Evolutionary conservation across 2,113 vertebrate genomes (phyloP).

Genomic region (Picathartes gymnocephalus): DNA sequence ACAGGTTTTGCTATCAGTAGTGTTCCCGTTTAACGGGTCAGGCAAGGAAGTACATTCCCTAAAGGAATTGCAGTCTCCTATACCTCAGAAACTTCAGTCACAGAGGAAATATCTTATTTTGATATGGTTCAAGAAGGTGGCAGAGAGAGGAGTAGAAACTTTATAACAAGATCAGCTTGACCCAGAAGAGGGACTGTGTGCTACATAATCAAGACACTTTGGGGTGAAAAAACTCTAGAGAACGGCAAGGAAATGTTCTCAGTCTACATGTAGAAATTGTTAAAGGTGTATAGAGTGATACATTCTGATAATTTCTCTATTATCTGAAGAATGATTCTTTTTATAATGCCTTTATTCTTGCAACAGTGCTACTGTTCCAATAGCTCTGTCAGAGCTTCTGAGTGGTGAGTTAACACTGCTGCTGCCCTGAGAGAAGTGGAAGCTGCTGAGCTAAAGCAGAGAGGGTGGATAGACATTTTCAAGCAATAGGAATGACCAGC

Average conservation of each 20-base stretch:
- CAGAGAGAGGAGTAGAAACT: background rate
- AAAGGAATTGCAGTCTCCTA: background rate
- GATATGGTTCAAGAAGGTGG: background rate
- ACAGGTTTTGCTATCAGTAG: background rate
- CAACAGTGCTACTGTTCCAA: background rate
- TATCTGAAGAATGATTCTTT: background rate
- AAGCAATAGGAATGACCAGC: background rate
- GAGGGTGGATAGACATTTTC: background rate
- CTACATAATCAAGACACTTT: background rate
- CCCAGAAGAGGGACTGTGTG: background rate
- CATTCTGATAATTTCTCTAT: background rate
- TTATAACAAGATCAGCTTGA: background rate
- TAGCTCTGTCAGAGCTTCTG: background rate
- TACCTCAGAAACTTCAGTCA: background rate
- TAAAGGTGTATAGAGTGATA: background rate
- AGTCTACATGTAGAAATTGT: background rate
- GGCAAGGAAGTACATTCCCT: background rate
- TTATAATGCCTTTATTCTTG: background rate
- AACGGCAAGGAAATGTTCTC: background rate
- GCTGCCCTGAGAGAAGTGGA: background rate
- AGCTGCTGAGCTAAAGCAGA: background rate
- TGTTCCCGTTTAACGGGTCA: background rate
- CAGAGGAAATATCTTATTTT: background rate
- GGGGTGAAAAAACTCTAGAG: background rate
- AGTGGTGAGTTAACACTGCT: constrained; percentile 1